phyloP scores from a whole-genome alignment of 1,140 invertebrate species.

The Pseudachorutes palmiensis region DNA sequence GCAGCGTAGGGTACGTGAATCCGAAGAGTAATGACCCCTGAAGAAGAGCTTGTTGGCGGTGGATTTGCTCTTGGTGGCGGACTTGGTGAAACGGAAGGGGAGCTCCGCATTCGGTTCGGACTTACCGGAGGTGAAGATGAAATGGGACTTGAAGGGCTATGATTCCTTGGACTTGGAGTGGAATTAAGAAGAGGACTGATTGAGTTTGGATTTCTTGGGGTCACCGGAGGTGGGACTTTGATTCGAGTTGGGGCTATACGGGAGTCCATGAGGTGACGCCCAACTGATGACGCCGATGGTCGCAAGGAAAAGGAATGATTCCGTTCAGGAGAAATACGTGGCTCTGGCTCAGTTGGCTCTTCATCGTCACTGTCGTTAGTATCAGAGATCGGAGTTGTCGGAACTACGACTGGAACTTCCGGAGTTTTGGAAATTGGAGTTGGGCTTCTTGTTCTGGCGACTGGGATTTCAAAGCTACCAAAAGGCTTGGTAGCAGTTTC shows the following conservation, averaged over 20 bases:
- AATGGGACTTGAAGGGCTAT: not conserved
- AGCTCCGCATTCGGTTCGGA: not conserved
- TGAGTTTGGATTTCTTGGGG: conserved; percentile 4
- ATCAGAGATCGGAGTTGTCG: not conserved
- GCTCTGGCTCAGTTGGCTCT: no score
- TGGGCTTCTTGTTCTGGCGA: conserved; percentile 53
- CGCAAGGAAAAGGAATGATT: not conserved
- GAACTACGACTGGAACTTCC: not conserved
- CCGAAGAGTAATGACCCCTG: not conserved
- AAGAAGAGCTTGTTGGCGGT: not conserved
- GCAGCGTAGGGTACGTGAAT: not conserved
- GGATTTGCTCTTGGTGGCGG: not conserved
- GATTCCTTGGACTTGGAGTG: not conserved
- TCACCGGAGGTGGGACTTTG: not conserved
- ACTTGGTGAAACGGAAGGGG: not conserved
- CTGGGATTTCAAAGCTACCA: conserved; percentile 63
- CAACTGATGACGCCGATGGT: not conserved
- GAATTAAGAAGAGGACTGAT: not conserved
- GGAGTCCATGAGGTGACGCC: not conserved
- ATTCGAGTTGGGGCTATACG: not conserved
- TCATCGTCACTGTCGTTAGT: no score
- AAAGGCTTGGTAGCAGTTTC: conserved; percentile 77
- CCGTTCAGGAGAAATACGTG: not conserved
- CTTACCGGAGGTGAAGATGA: no score
- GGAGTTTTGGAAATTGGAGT: conserved; percentile 38